These are phyloP conservation scores for Stomatorhinus walkeri DNA, from an alignment of 2,797 vertebrate genomes.

Conservation along the genomic window DNA sequence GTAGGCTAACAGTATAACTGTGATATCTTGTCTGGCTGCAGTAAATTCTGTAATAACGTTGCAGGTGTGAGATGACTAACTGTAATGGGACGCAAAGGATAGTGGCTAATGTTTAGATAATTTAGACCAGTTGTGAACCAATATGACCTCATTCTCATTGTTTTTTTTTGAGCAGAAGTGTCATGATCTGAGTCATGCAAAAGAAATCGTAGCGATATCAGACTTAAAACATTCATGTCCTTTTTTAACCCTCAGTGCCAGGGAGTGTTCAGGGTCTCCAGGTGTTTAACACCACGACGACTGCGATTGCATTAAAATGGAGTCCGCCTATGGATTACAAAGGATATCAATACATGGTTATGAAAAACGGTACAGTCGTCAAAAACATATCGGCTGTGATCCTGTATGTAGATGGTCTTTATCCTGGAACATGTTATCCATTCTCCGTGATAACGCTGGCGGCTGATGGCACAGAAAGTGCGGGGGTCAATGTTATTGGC, in stretches of 20 bases:
- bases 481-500: accelerated
- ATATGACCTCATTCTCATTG: not conserved
- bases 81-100: not conserved
- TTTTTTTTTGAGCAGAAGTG: not conserved
- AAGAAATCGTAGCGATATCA: not conserved
- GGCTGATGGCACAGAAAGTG: constrained; percentile 41
- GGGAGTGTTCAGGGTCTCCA: constrained; percentile 25
- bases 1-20: no score
- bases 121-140: not conserved
- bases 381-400: not conserved
- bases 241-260: constrained; percentile 38
- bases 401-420: not conserved
- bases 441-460: constrained; percentile 48
- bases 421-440: constrained; percentile 42
- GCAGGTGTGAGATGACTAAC: not conserved
- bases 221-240: not conserved
- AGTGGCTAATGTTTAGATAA: not conserved
- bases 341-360: constrained; percentile 38
- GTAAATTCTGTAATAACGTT: no score
- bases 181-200: not conserved
- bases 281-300: not conserved
- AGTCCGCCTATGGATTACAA: constrained; percentile 15
- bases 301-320: constrained; percentile 34
- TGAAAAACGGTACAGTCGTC: accelerated
- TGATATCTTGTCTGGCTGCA: no score